Conservation (phyloP, 1,140 invertebrate species). For the Dendroctonus ponderosae region DNA sequence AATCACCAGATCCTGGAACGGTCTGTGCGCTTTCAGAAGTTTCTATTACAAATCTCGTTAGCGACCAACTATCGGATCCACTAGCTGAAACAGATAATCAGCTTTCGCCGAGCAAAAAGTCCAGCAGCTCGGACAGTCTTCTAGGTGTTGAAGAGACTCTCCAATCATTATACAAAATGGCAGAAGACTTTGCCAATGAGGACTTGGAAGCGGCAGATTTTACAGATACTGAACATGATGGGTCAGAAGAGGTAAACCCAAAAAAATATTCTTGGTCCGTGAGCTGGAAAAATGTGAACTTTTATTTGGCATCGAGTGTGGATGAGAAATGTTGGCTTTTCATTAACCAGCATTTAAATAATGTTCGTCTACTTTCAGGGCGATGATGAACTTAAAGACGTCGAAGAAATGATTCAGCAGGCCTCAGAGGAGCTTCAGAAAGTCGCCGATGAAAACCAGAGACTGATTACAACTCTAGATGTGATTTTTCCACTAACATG, state of each 20-base stretch:
- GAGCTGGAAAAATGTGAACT: background rate
- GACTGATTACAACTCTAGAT: constrained; percentile 36
- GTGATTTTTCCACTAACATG: background rate
- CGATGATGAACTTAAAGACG: constrained; percentile 40
- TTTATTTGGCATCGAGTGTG: no score
- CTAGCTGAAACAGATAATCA: no score
- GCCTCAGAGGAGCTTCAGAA: constrained; percentile 40
- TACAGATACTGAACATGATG: constrained; percentile 4
- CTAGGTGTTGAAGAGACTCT: background rate
- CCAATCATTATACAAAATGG: constrained; percentile 15
- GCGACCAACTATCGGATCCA: no score
- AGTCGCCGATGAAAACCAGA: constrained; percentile 41
- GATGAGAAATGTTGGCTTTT: no score
- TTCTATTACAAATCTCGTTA: no score
- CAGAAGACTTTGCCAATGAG: constrained; percentile 21
- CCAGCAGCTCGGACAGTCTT: no score
- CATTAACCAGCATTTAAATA: background rate
- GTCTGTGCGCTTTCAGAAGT: no score
- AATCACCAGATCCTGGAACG: no score
- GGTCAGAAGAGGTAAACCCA: background rate
- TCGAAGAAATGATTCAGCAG: constrained; percentile 44
- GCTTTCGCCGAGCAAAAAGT: no score
- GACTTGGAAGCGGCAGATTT: constrained; percentile 9
- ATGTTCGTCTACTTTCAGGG: constrained; percentile 21
- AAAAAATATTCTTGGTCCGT: background rate